Conservation (phyloP, 2,797 vertebrate species). For the Lycodopsis pacificus region DNA sequence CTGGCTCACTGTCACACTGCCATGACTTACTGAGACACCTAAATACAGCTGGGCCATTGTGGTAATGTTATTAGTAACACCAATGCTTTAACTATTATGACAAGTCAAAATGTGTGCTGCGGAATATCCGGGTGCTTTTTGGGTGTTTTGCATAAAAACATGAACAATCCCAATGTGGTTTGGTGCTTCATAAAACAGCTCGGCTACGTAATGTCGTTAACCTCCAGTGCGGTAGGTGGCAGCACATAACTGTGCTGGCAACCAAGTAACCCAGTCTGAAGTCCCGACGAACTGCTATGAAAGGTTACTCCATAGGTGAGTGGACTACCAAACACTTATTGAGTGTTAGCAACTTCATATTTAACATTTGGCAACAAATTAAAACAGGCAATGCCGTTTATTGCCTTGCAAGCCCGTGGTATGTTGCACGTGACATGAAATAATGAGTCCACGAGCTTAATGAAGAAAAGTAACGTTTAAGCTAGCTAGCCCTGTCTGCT, state of each 20-base stretch:
- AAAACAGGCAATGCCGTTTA: accelerated
- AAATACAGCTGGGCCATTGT: background rate
- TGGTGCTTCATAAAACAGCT: background rate
- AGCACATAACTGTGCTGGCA: constrained; percentile 31
- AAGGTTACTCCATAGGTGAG: constrained; percentile 70
- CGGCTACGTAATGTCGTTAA: background rate
- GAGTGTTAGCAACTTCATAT: accelerated
- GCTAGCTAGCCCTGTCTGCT: constrained; percentile 15
- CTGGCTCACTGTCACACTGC: no score
- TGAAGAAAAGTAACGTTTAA: background rate
- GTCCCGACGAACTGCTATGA: constrained; percentile 1
- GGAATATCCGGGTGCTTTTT: background rate
- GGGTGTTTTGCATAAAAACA: no score
- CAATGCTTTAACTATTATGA: background rate
- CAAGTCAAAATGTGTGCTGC: background rate
- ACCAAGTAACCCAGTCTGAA: background rate
- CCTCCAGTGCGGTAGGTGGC: constrained; percentile 61
- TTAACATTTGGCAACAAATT: background rate
- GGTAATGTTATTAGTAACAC: background rate
- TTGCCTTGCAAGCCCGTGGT: no score
- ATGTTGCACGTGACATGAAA: background rate
- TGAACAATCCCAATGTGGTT: background rate
- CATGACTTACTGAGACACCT: background rate
- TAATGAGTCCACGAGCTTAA: background rate
- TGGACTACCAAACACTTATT: background rate